Percentiles rank a stretch among this genome's conserved stretches.
phyloP scores from a whole-genome alignment of 2,888 invertebrate species.

The Stenotaenia linearis region DNA sequence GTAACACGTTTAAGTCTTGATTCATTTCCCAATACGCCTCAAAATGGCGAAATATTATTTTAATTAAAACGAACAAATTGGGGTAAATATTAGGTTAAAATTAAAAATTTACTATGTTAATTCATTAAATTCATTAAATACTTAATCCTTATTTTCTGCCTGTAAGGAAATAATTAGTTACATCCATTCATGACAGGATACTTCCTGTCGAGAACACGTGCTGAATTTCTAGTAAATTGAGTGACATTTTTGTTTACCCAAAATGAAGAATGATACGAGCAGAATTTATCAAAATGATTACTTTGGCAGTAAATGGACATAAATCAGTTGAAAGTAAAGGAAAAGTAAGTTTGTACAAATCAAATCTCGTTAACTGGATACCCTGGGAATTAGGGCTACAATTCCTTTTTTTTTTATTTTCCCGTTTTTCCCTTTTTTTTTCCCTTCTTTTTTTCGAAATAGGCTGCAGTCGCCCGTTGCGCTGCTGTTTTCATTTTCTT shows the following conservation, averaged over 20 bases:
- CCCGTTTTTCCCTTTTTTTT: no score
- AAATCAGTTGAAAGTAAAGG: not conserved
- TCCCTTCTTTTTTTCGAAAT: not conserved
- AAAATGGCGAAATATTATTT: no score
- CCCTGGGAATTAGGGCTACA: not conserved
- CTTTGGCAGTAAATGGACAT: not conserved
- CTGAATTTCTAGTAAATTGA: constrained; percentile 7
- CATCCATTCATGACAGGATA: not conserved
- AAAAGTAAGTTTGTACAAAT: not conserved
- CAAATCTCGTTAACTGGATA: not conserved
- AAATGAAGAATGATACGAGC: not conserved
- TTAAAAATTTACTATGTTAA: not conserved
- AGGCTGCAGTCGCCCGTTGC: no score
- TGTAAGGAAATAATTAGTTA: constrained; percentile 9
- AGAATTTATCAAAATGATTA: not conserved
- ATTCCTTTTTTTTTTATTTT: not conserved
- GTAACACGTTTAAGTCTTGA: no score
- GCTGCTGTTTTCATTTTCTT: not conserved
- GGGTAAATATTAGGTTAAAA: not conserved
- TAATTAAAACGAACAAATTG: no score
- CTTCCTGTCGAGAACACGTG: constrained; percentile 5
- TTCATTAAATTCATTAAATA: not conserved
- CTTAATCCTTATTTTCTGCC: not conserved
- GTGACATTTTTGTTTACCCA: not conserved
- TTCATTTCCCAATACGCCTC: no score